phyloP scores from a whole-genome alignment of 2,888 invertebrate genomes.

The Hydriomena furcata region DNA sequence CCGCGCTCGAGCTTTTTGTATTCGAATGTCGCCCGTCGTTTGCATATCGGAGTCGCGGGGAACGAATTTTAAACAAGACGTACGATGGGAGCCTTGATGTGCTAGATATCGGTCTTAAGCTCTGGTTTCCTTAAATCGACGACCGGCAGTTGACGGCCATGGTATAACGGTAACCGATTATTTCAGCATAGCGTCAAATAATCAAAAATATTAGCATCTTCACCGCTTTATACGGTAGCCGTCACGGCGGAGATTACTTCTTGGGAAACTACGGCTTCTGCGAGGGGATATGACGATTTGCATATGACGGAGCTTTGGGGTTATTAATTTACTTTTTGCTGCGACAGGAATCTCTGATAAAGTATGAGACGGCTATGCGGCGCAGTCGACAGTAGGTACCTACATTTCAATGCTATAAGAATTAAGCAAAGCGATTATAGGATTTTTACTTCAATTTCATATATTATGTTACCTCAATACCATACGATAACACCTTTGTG shows the following conservation, averaged over 20 bases:
- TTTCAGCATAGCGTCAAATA: too few relatives aligned
- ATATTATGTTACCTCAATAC: too few relatives aligned
- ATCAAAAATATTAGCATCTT: too few relatives aligned
- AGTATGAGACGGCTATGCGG: slow-evolving; percentile 19
- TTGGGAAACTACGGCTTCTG: slow-evolving; percentile 20
- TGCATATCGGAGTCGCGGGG: slow-evolving; percentile 75
- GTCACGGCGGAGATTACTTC: not conserved
- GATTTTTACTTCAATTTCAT: not conserved
- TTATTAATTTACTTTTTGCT: slow-evolving; percentile 50
- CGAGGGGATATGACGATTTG: slow-evolving; percentile 66
- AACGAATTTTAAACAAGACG: slow-evolving; percentile 77
- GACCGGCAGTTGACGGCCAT: not conserved
- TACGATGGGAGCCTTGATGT: slow-evolving; percentile 62
- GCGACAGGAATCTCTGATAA: slow-evolving; percentile 38
- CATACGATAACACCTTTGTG: too few relatives aligned
- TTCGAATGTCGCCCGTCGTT: slow-evolving; percentile 78
- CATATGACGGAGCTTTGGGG: slow-evolving; percentile 64
- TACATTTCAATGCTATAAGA: slow-evolving; percentile 28
- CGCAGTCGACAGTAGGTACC: slow-evolving; percentile 6
- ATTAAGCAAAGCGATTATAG: slow-evolving; percentile 11
- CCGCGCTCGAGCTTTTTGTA: slow-evolving; percentile 82
- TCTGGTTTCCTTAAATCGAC: not conserved
- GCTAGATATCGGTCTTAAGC: slow-evolving; percentile 53
- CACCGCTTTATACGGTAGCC: too few relatives aligned
- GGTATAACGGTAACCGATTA: not conserved